A percentile compares a stretch with the other conserved stretches of the same genome.
These are phyloP conservation scores for Ectobius pallidus DNA, from an alignment of 2,888 invertebrate species.

Conservation along the genomic window DNA sequence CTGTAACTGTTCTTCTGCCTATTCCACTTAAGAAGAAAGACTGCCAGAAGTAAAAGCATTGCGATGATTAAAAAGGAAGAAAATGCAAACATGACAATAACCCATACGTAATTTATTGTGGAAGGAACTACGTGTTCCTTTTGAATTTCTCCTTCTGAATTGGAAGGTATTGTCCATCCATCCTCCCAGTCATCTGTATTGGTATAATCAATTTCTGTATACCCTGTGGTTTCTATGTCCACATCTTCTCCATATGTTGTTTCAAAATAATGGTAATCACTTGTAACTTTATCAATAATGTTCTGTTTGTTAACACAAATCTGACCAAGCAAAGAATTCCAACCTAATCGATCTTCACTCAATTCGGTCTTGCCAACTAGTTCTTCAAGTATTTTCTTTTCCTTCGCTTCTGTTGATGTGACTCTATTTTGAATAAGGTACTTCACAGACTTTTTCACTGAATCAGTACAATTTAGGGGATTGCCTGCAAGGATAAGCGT, in stretches of 20 bases:
- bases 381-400: slow-evolving; percentile 51
- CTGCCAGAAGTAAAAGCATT: neutral
- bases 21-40: neutral
- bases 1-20: slow-evolving; percentile 16
- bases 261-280: too few relatives aligned
- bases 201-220: too few relatives aligned
- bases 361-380: too few relatives aligned
- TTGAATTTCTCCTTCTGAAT: neutral
- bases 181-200: too few relatives aligned
- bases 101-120: slow-evolving; percentile 15
- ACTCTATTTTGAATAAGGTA: slow-evolving; percentile 7
- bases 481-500: slow-evolving; percentile 69
- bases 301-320: neutral
- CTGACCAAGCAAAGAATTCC: too few relatives aligned
- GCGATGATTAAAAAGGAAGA: neutral
- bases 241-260: too few relatives aligned
- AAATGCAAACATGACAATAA: neutral
- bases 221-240: too few relatives aligned
- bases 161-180: too few relatives aligned
- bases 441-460: slow-evolving; percentile 65
- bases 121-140: neutral
- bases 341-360: neutral
- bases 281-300: neutral
- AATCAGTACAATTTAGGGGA: slow-evolving; percentile 68
- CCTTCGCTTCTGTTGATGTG: slow-evolving; percentile 1